Evolutionary conservation across 1,140 invertebrate species (phyloP).

Genomic region (Hycleus phaleratus): DNA sequence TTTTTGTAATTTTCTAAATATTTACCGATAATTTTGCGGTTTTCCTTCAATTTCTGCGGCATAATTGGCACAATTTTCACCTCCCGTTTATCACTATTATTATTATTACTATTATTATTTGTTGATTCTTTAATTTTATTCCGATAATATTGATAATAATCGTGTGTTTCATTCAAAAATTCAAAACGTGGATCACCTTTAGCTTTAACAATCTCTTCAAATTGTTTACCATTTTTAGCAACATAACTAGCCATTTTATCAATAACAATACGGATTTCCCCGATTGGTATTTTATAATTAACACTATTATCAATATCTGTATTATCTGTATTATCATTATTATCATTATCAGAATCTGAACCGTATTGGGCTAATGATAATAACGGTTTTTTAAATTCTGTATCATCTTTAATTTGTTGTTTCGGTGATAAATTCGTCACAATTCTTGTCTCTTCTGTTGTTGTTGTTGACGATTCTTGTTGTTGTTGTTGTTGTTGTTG

Average conservation of each 20-base stretch:
- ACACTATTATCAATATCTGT: conserved; percentile 10
- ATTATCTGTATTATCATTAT: conserved; percentile 34
- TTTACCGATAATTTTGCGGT: conserved; percentile 27
- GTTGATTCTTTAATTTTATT: conserved; percentile 45
- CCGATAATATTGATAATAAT: conserved; percentile 70
- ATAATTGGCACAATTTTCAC: background rate
- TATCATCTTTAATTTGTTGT: conserved; percentile 14
- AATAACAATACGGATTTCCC: conserved; percentile 78
- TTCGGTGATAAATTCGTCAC: background rate
- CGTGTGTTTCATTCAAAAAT: conserved; percentile 65
- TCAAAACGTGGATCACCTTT: conserved; percentile 81
- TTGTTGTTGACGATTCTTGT: background rate
- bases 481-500: conserved; percentile 17
- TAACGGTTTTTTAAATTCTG: conserved; percentile 25
- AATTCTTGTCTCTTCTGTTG: background rate
- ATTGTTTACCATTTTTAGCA: conserved; percentile 86
- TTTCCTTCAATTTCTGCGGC: conserved; percentile 10
- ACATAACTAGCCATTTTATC: conserved; percentile 96
- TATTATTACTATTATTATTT: conserved; percentile 19
- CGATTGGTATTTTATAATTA: conserved; percentile 56
- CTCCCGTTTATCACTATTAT: background rate
- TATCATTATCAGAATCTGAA: conserved; percentile 43
- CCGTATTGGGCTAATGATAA: conserved; percentile 52
- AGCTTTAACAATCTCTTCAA: conserved; percentile 78
- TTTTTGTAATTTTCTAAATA: no score